Evolutionary conservation across 53 echinoderm and acorn worm genomes (phyloP).

Genomic region (Holothuria leucospilota): DNA sequence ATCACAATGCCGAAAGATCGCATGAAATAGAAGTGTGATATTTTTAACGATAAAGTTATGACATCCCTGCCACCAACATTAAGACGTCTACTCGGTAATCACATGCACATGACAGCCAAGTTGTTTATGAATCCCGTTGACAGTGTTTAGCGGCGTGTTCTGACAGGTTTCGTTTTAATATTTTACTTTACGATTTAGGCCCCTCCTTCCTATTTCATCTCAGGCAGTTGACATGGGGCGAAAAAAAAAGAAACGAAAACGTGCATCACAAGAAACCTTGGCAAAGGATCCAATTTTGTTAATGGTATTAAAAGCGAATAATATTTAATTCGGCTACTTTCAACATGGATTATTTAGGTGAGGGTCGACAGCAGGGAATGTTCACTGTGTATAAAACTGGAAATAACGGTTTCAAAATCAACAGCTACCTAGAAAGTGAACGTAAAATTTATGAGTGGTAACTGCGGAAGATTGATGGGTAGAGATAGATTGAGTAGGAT

Average conservation of each 20-base stretch:
- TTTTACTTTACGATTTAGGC: background rate
- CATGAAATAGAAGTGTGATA: background rate
- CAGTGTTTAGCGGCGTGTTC: conserved; percentile 11
- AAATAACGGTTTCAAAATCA: no score
- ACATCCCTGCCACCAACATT: conserved; percentile 31
- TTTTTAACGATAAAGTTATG: background rate
- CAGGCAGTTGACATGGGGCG: background rate
- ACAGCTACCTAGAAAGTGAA: no score
- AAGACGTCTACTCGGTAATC: background rate
- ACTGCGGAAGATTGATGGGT: no score
- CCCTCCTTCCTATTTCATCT: conserved; percentile 4
- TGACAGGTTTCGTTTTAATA: conserved; percentile 47
- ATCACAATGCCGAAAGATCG: no score
- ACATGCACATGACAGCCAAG: conserved; percentile 44
- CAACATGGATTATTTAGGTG: conserved; percentile 16
- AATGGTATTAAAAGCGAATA: background rate
- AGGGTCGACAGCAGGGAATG: background rate
- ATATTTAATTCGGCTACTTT: background rate
- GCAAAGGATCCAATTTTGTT: background rate
- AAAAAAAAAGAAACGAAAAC: background rate
- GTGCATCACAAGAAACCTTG: background rate
- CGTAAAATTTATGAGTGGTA: no score
- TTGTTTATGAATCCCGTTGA: conserved; percentile 21
- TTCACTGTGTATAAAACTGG: no score
- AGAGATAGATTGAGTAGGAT: no score